Evolutionary conservation across 2,888 invertebrate genomes (phyloP), one percentile per base, ranked within the genome.

Genomic region (Parnassius apollo): DNA sequence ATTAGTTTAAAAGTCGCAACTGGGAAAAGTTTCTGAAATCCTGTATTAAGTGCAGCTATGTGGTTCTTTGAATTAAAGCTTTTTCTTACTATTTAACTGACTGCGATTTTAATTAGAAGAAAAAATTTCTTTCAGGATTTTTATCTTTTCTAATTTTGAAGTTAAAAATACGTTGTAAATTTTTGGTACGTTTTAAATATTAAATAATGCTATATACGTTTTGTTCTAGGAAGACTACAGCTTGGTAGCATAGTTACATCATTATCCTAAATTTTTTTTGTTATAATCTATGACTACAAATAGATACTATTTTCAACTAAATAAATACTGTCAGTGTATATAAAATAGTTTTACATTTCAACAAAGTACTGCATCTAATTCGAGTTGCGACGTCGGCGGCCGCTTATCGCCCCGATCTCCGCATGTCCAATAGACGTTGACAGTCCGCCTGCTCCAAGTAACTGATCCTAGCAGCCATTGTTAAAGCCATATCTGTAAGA

Each of bases 371-470:
- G 13, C n/a, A 57, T 46, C 60, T 65, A 67, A 59, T 64, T 57
- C 73, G 65, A 70, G 62, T 65, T 68, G 71, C 83, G 69, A 76
- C 83, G 85, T 85, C 81, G 85, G 85, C 82, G 85, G 86, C 80
- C 86, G 75, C 72, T 82, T 87, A 88, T 88, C 86, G 72, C 78
- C 77, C 74, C 82, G 75, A 88, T 89, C 88, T 87, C 77, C 60
- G 75, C 77, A 76, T 80, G 82, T 84, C 84, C 85, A 82, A 83
- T 76, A 77, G 85, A 85, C 82, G 80, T 78, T 72, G 82, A 83
- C 84, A 81, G 82, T 82, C 83, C 70, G 75, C 78, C 78, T 84
- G 83, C 83, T 86, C 84, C 82, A 84, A 84, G 81, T 80, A 82
- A 81, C 80, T 78, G 85, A 85, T 85, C 83, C 78, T 75, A 70